These are phyloP conservation scores for Choloepus hoffmanni DNA, from an alignment of 2,113 vertebrate species.

Conservation along the genomic window DNA sequence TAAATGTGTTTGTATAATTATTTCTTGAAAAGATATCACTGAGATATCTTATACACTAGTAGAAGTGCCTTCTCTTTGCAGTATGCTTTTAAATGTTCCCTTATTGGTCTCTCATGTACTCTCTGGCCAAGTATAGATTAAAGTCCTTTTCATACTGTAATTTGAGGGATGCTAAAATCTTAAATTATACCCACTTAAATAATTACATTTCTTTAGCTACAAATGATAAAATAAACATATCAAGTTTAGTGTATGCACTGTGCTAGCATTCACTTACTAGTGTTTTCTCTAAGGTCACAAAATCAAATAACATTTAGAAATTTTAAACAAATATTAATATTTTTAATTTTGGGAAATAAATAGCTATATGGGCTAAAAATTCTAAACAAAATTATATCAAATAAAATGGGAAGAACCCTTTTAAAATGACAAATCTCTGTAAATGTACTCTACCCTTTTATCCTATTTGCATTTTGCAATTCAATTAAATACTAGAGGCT, in stretches of 20 bases:
- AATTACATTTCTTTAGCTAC: constrained; percentile 79
- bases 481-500: constrained; percentile 62
- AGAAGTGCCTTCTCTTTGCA: constrained; percentile 52
- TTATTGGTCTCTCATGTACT: constrained; percentile 46
- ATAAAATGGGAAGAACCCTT: constrained; percentile 72
- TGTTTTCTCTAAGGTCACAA: constrained; percentile 61
- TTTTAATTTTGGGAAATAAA: constrained; percentile 80
- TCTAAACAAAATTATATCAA: constrained; percentile 78
- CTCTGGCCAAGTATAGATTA: constrained; percentile 73
- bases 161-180: constrained; percentile 82
- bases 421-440: constrained; percentile 66
- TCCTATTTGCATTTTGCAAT: constrained; percentile 56
- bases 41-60: not conserved
- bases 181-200: constrained; percentile 82
- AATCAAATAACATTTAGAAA: constrained; percentile 61
- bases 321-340: constrained; percentile 68
- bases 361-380: constrained; percentile 72
- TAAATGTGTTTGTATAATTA: not conserved
- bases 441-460: constrained; percentile 1
- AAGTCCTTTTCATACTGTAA: constrained; percentile 81
- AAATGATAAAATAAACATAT: constrained; percentile 82
- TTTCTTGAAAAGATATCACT: constrained; percentile 47
- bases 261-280: constrained; percentile 46
- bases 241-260: constrained; percentile 66
- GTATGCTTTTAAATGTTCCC: constrained; percentile 53